Base-by-base conservation (phyloP, 1,140 invertebrate genomes). In the Lepidurus arcticus region DNA sequence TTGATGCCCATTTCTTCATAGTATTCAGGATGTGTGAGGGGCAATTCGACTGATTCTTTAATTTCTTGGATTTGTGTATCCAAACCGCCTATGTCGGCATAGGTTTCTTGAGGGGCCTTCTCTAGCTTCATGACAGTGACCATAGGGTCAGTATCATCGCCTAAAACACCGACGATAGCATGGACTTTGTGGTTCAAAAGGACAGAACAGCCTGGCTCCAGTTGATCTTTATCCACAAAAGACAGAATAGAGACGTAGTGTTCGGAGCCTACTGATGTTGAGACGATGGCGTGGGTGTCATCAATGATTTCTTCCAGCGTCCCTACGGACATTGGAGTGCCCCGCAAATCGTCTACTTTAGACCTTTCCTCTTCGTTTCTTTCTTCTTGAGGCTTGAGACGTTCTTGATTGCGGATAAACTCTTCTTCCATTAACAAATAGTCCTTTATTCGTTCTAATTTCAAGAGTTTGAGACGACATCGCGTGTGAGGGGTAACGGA, bases 1-100 rank as follows among this genome's bases (percentile, higher is more conserved):
- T 98, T 97, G 79, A 99, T 99, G 80, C 98, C 98, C 98, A 99
- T 99, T 87, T 99, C 98, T 87, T 99, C 98, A 85, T 99, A 99
- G 86, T 99, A 99, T 86, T 99, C 98, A 16, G 98, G 98, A 89
- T 99, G 98, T 44, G 98, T 99, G 16, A 99, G 86, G 1, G 98
- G 98, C 74, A 99, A 86, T 85, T 99, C 98, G 4, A 99, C 98
- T 78, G 97, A 98, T 87, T 99, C 98, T 87, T 99, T 97, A 76
- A 98, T 99, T 89, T 99, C 98, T 86, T 99, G 98, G 86, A 99
- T 99, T 87, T 99, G 98, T 75, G 94, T 96, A 85, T 99, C 98
- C n/a, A 99, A 87, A 73, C 97, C 98, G 84, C 98, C 98, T 86
- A 99, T 99, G 87, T 99, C 98, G 21, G 98, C 98, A 85, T 99